Evolutionary conservation across 2,888 invertebrate genomes (phyloP).

Genomic region (Rhimphoctona megacephalus): DNA sequence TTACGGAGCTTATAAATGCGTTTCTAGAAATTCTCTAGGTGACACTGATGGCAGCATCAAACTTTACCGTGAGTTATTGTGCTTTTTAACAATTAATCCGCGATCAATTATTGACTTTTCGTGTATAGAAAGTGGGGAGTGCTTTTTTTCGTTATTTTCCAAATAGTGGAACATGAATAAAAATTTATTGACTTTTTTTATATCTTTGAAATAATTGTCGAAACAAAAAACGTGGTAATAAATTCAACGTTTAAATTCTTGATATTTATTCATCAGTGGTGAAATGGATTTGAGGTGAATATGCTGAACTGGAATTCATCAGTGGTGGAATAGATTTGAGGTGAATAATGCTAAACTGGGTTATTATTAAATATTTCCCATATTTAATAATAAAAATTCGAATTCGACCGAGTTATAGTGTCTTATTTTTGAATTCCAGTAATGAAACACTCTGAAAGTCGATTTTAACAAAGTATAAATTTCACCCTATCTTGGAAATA

Average conservation of each 20-base stretch:
- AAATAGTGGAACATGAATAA: not conserved
- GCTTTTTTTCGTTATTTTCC: not conserved
- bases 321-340: too few species aligned
- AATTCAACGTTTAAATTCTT: not conserved
- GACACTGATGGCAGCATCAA: conserved; percentile 87
- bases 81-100: not conserved
- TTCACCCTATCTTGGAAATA: not conserved
- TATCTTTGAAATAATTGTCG: not conserved
- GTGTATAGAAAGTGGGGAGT: not conserved
- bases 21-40: conserved; percentile 86
- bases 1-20: conserved; percentile 86
- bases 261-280: not conserved
- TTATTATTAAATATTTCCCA: too few species aligned
- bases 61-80: conserved; percentile 85
- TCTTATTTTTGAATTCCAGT: not conserved
- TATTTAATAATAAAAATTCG: not conserved
- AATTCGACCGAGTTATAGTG: not conserved
- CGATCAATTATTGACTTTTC: not conserved
- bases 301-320: not conserved
- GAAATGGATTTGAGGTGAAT: not conserved
- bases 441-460: not conserved
- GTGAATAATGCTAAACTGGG: too few species aligned
- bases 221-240: not conserved
- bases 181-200: not conserved
- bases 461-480: not conserved